Evolutionary conservation across 1,140 invertebrate species (phyloP).

Genomic region (Magallana angulata): DNA sequence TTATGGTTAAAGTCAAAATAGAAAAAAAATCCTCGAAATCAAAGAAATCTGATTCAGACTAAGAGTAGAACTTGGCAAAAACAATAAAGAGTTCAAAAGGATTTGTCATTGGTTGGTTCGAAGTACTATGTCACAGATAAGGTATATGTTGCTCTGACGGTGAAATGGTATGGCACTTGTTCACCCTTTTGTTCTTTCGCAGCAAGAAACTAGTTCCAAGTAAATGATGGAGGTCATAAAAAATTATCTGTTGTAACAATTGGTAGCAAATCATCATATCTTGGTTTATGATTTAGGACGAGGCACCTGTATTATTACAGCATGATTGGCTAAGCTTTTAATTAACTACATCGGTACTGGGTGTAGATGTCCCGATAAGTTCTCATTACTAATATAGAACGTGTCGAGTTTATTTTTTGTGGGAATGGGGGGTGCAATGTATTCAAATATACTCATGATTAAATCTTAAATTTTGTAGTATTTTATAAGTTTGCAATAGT

Average conservation of each 20-base stretch:
- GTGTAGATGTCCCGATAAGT: neutral
- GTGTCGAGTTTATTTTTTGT: too few relatives aligned
- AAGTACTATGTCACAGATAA: neutral
- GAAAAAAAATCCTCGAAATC: too few relatives aligned
- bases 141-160: neutral
- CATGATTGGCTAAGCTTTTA: neutral
- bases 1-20: too few relatives aligned
- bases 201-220: neutral
- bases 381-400: too few relatives aligned
- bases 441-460: too few relatives aligned
- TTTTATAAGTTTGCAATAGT: too few relatives aligned
- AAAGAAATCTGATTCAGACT: too few relatives aligned
- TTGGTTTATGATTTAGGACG: neutral
- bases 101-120: neutral
- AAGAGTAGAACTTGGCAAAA: too few relatives aligned
- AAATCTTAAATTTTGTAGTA: too few relatives aligned
- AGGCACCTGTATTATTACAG: conserved; percentile 1
- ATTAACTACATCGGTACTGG: neutral
- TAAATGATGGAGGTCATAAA: neutral
- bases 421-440: too few relatives aligned
- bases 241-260: neutral
- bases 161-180: conserved; percentile 9
- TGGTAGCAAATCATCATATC: neutral
- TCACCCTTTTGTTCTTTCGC: conserved; percentile 6
- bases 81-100: neutral